These are phyloP conservation scores for Ophiodon elongatus DNA, from an alignment of 2,113 vertebrate genomes.

Conservation along the genomic window DNA sequence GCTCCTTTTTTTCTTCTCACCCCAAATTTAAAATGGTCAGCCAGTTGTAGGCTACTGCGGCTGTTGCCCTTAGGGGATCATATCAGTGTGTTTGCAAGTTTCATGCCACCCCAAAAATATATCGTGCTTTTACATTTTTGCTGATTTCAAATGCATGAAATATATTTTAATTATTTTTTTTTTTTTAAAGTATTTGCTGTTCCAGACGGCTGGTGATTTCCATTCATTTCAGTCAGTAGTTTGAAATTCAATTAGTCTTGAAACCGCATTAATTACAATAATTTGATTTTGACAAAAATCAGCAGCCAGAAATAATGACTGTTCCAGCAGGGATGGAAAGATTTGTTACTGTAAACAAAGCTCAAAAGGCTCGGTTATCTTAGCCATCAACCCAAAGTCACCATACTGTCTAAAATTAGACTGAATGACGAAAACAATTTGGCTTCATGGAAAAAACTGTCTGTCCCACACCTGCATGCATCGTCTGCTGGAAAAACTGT, in stretches of 20 bases:
- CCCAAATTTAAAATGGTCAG: background rate
- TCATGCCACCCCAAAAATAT: background rate
- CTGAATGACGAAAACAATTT: background rate
- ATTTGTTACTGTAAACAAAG: background rate
- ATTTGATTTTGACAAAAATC: constrained; percentile 5
- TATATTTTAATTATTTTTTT: background rate
- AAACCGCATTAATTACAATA: constrained; percentile 8
- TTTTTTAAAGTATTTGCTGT: background rate
- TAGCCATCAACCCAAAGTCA: background rate
- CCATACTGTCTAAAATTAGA: background rate
- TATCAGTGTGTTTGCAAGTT: background rate
- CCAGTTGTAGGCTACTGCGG: background rate
- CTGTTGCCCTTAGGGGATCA: constrained; percentile 1
- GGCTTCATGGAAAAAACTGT: background rate
- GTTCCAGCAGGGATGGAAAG: background rate
- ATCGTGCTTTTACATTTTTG: background rate
- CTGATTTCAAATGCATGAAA: background rate
- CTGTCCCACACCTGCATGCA: background rate
- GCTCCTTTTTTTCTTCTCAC: background rate
- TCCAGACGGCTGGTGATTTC: constrained; percentile 6
- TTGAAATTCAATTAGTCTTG: background rate
- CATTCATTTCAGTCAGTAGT: background rate
- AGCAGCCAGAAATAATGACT: constrained; percentile 1
- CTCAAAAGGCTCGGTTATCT: background rate
- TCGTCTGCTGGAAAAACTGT: background rate